Evolutionary conservation across 2,888 invertebrate species (phyloP), one percentile per base, ranked within the genome.

Genomic region (Hofmannophila pseudospretella): DNA sequence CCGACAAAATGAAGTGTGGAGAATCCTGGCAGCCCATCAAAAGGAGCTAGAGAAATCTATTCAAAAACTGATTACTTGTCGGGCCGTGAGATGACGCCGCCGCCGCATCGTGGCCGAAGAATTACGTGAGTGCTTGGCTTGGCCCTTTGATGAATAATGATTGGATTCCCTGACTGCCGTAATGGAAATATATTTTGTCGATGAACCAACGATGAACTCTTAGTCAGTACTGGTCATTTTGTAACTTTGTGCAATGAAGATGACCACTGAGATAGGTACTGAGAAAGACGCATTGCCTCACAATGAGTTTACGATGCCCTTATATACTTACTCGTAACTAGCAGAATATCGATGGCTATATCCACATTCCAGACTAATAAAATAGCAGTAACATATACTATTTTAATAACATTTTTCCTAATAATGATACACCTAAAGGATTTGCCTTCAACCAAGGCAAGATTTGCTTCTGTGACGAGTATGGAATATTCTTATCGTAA

Each of bases 1-100:
- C 82, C 71, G 74, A 73, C 62, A 57, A 72, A 73, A 76, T 67
- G 67, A 66, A 72, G 63, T 69, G 71, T 67, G 65, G 65, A 75
- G 77, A 77, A 79, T 82, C 81, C 82, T 81, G 69, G 51, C 62
- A 61, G 56, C 52, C 48, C 50, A 58, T 76, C 70, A 68, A 75
- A 76, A 67, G 70, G 70, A 64, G 51, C 60, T 57, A 46, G 56
- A 58, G 39, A 48, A 56, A 49, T 58, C 68, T 75, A 75, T 81
- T 78, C 72, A 78, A 69, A 69, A 65, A 55, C 51, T 78, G 73
- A 82, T 84, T 82, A 62, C 73, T 66, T 67, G 63, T 60, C 53
- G 47, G 46, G 39, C n/a, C n/a, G n/a, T n/a, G n/a, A n/a, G n/a
- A n/a, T n/a, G n/a, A n/a, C 49, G 43, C 46, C 49, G 44, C 48